Evolutionary conservation across 1,140 invertebrate genomes (phyloP), one percentile per base, ranked within the genome.

Genomic region (Papilio aristodemus): DNA sequence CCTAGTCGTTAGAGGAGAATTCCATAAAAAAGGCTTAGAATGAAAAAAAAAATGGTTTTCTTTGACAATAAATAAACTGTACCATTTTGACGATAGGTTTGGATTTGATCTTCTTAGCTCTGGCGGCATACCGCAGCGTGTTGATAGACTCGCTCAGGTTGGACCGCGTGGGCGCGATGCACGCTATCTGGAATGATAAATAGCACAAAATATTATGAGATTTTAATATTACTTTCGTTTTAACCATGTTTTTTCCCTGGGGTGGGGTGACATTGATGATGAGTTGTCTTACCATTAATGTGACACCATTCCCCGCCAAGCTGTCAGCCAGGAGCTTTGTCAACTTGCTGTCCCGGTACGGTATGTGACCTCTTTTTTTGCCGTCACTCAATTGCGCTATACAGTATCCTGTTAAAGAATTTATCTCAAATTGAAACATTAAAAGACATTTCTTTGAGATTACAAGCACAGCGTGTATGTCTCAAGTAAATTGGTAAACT

Each of bases 81-180:
- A 97, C 97, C 97, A 98, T 98, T 86, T 97, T 95, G n/a, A 98
- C 95, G 43, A 98, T 94, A 0, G 97, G 97, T 85, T 97, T 97
- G 0, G 96, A 97, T 77, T 95, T 94, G 67, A 98, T 98, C 81
- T 95, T 95, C 89, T 97, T 98, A 0, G 97, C 96, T 76, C 97
- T 89, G 0, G 96, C 95, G 0, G 97, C 97, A 91, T 98, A 98
- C 11, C 97, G 92, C 3, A 99, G 92, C 0, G 98, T 98, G 88
- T 98, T 99, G 2, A 99, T 89, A 0, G 97, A 97, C 91, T 99
- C 98, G 71, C 94, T 95, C 69, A 96, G 92, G 86, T 98, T 99
- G 0, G 95, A 96, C 75, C 94, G 94, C 0, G 96, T 95, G 13
- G 97, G 97, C 0, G 97, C 97, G 69, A 97, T 95, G 78, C 97